phyloP scores from a whole-genome alignment of 92 coral and sea anemone genomes.

The Porites evermanni region DNA sequence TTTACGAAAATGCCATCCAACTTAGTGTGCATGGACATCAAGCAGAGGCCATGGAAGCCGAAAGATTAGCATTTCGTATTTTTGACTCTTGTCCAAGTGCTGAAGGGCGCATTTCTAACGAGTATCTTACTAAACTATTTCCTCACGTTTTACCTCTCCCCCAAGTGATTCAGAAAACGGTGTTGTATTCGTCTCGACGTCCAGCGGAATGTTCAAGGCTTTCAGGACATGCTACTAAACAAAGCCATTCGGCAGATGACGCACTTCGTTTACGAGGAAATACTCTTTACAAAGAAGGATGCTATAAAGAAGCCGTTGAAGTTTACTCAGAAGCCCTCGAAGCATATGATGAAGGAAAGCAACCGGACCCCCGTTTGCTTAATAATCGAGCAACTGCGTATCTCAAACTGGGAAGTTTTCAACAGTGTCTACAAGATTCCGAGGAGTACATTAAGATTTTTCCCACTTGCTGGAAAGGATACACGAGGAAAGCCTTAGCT shows the following conservation, averaged over 20 bases:
- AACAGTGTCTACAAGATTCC: slow-evolving; percentile 33
- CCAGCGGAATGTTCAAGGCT: not conserved
- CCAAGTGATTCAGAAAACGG: slow-evolving; percentile 2
- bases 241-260: not conserved
- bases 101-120: not conserved
- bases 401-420: slow-evolving; percentile 26
- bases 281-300: not conserved
- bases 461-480: slow-evolving; percentile 52
- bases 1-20: slow-evolving; percentile 42
- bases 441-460: slow-evolving; percentile 16
- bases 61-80: slow-evolving; percentile 26
- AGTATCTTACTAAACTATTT: not conserved
- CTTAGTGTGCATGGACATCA: slow-evolving; percentile 21
- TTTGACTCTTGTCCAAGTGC: slow-evolving; percentile 4
- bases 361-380: slow-evolving; percentile 34
- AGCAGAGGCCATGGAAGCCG: slow-evolving; percentile 30
- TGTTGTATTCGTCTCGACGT: slow-evolving; percentile 14
- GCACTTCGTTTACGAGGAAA: slow-evolving; percentile 41
- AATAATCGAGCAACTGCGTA: slow-evolving; percentile 54
- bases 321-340: slow-evolving; percentile 35
- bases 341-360: not conserved
- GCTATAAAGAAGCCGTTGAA: slow-evolving; percentile 30
- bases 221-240: not conserved
- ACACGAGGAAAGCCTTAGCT: slow-evolving; percentile 56
- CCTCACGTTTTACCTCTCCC: slow-evolving; percentile 38